A percentile compares a stretch with the other conserved stretches of the same genome.
Evolutionary conservation across 2,888 invertebrate species (phyloP).

Genomic region (Monopis laevigella): DNA sequence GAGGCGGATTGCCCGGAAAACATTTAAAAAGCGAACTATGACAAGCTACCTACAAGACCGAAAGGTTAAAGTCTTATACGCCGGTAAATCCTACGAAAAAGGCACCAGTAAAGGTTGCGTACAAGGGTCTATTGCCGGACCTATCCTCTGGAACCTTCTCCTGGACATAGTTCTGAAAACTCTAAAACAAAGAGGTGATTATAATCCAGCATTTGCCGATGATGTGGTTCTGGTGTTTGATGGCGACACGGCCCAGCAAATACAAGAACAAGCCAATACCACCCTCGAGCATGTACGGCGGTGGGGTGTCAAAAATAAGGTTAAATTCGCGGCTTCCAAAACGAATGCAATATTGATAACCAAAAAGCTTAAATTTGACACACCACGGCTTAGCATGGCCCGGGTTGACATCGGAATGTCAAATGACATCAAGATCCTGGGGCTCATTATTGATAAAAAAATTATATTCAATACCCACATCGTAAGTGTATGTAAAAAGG

Average conservation of each 20-base stretch:
- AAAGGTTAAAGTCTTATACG: slow-evolving; percentile 14
- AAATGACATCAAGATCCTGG: slow-evolving; percentile 13
- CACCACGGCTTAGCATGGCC: slow-evolving; percentile 9
- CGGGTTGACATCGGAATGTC: not conserved
- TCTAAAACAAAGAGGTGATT: not conserved
- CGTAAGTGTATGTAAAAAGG: slow-evolving; percentile 6
- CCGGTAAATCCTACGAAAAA: slow-evolving; percentile 8
- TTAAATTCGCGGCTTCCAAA: slow-evolving; percentile 7
- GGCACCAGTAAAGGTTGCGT: slow-evolving; percentile 19
- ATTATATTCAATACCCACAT: slow-evolving; percentile 12
- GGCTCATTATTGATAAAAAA: slow-evolving; percentile 14
- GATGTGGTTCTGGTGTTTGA: slow-evolving; percentile 13
- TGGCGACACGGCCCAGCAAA: not conserved
- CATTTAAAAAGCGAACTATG: slow-evolving; percentile 10
- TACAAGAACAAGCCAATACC: slow-evolving; percentile 11
- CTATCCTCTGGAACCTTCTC: slow-evolving; percentile 17
- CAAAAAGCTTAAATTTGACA: slow-evolving; percentile 13
- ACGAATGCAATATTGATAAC: slow-evolving; percentile 13
- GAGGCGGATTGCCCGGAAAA: slow-evolving; percentile 17
- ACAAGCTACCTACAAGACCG: slow-evolving; percentile 15
- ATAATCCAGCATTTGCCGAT: slow-evolving; percentile 15
- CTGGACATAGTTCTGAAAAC: slow-evolving; percentile 14
- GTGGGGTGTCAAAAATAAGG: slow-evolving; percentile 14
- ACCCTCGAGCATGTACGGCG: slow-evolving; percentile 8
- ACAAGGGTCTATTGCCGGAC: slow-evolving; percentile 19